Evolutionary conservation across 2,113 vertebrate species (phyloP).

Genomic region (Poeciliopsis turrubarensis): DNA sequence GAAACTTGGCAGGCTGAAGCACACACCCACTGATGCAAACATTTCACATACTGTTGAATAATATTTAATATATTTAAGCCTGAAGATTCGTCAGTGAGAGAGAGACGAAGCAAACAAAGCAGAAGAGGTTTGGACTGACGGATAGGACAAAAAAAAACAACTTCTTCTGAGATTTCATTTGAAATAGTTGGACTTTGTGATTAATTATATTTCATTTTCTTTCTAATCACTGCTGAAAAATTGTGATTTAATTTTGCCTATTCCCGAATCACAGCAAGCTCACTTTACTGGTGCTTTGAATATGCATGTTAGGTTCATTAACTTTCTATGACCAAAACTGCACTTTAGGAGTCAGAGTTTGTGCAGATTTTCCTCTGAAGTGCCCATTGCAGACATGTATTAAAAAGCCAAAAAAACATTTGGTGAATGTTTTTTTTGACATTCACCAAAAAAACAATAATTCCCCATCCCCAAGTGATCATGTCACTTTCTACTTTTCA

Average conservation of each 20-base stretch:
- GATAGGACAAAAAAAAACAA: slow-evolving; percentile 41
- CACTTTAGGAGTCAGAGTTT: background rate
- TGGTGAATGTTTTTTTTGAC: no score
- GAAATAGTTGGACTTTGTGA: background rate
- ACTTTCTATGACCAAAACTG: accelerated
- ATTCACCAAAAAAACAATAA: no score
- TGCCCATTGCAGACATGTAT: background rate
- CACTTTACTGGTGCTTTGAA: background rate
- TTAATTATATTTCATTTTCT: background rate
- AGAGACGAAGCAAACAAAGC: slow-evolving; percentile 43
- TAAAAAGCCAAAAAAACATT: background rate
- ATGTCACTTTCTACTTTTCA: background rate
- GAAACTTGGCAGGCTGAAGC: slow-evolving; percentile 48
- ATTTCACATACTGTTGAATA: slow-evolving; percentile 55
- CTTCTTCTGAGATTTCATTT: background rate
- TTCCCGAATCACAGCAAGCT: background rate
- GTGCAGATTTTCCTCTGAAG: background rate
- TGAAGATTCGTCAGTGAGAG: slow-evolving; percentile 44
- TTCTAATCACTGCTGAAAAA: background rate
- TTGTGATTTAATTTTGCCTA: no score
- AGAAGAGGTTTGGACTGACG: slow-evolving; percentile 27
- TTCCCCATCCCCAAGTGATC: background rate
- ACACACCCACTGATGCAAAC: slow-evolving; percentile 27
- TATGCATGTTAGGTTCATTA: background rate
- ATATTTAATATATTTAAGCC: slow-evolving; percentile 50